phyloP scores from a whole-genome alignment of 2,113 vertebrate genomes.

The Ellobius talpinus region DNA sequence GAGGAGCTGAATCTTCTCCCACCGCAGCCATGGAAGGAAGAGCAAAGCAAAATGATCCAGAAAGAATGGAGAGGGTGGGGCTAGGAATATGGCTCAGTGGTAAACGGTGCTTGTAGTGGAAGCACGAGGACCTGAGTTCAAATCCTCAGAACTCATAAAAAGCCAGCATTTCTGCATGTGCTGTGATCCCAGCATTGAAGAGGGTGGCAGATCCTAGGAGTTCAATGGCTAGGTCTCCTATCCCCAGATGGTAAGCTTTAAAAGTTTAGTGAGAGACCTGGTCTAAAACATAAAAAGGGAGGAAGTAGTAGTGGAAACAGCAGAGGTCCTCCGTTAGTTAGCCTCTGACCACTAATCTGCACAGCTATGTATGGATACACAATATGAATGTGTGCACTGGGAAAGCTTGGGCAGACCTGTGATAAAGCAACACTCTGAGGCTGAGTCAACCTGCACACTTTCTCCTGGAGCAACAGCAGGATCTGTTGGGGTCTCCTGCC shows the following conservation, averaged over 20 bases:
- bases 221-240: not conserved
- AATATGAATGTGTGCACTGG: not conserved
- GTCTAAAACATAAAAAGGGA: not conserved
- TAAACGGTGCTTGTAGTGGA: not conserved
- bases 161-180: not conserved
- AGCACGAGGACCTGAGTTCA: not conserved
- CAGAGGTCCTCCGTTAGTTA: not conserved
- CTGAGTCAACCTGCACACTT: not conserved
- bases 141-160: not conserved
- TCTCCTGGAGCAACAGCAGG: not conserved
- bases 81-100: not conserved
- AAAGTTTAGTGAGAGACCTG: not conserved
- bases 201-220: not conserved
- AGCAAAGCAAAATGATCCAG: not conserved
- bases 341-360: not conserved
- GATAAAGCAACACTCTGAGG: not conserved
- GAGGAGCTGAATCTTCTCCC: not conserved
- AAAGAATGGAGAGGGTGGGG: not conserved
- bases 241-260: not conserved
- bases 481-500: not conserved
- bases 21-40: not conserved
- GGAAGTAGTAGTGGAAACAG: too few species aligned
- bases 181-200: too few species aligned
- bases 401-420: not conserved
- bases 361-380: not conserved